Percentiles rank a stretch among this genome's conserved stretches.
Evolutionary conservation across 2,888 invertebrate species (phyloP).

Genomic region (Oligia fasciuncula): DNA sequence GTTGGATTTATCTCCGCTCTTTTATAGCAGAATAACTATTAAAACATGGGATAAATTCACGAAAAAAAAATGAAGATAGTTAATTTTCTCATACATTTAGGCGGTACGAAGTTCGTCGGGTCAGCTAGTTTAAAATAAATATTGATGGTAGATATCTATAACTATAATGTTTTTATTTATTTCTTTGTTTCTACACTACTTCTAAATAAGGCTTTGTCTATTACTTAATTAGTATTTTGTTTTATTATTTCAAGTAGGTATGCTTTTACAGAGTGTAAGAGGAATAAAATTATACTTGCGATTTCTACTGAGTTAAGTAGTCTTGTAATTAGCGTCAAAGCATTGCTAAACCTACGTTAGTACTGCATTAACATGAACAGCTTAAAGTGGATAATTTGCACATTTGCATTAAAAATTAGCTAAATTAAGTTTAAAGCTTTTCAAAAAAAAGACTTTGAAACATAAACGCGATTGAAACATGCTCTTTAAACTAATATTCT

Average conservation of each 20-base stretch:
- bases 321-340: slow-evolving; percentile 10
- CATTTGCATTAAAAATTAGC: background rate
- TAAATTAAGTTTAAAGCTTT: background rate
- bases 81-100: too few relatives aligned
- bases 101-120: too few relatives aligned
- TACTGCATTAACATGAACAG: slow-evolving; percentile 7
- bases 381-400: background rate
- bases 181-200: background rate
- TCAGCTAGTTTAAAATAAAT: too few relatives aligned
- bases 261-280: background rate
- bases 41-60: too few relatives aligned
- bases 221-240: too few relatives aligned
- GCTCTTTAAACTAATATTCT: background rate
- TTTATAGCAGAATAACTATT: too few relatives aligned
- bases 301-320: slow-evolving; percentile 7
- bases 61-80: too few relatives aligned
- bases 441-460: background rate
- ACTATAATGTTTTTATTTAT: background rate
- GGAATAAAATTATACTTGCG: background rate
- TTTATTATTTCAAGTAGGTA: background rate
- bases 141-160: background rate
- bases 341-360: slow-evolving; percentile 12
- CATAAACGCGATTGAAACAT: background rate
- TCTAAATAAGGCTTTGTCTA: background rate
- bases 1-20: too few relatives aligned